Evolutionary conservation across 2,113 vertebrate species (phyloP), one percentile per base, ranked within the genome.

Genomic region (Chamaetylas fuelleborni): DNA sequence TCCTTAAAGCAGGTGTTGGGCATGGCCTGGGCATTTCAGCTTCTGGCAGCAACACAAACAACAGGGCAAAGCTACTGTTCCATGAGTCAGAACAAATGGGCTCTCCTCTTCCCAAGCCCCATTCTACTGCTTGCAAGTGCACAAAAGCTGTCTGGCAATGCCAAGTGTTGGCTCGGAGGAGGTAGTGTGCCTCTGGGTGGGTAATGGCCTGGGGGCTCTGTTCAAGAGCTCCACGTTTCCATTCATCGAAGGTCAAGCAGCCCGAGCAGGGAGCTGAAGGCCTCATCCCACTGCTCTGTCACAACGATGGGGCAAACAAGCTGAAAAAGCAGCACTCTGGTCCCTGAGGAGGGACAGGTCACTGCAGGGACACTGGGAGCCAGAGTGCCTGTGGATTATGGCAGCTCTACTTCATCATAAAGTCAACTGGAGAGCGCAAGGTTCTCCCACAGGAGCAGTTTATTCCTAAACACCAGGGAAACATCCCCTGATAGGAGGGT

Each of bases 161-260:
- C 15, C 5, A 7, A 11, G 29, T 10, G 34, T 8, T 8, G 31
- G 29, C 25, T 8, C n/a, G 26, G 40, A 64, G 43, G 17, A 40
- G 20, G 1, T 6, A 74, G 43, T 0, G 1, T 47, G 8, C 42
- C 19, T 12, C 22, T 0, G 1, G 33, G 36, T 22, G 33, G 56
- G 22, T 33, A 23, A 29, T 6, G 9, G 60, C 51, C 22, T 7
- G 8, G 19, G 31, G 14, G 8, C 33, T 53, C 40, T 33, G 43
- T 28, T 70, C 19, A 12, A 16, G 28, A n/a, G 34, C 11, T 17
- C 29, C 25, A 2, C 2, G 1, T 28, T 38, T 28, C 45, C 48
- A 24, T 16, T n/a, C 19, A 4, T 0, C 0, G 1, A 50, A 36
- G 19, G 6, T 57, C 28, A 36, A 67, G n/a, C 3, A 23, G 26